These are phyloP conservation scores for Coecobrya sp. DNA, from an alignment of 2,888 invertebrate species.

Conservation along the genomic window DNA sequence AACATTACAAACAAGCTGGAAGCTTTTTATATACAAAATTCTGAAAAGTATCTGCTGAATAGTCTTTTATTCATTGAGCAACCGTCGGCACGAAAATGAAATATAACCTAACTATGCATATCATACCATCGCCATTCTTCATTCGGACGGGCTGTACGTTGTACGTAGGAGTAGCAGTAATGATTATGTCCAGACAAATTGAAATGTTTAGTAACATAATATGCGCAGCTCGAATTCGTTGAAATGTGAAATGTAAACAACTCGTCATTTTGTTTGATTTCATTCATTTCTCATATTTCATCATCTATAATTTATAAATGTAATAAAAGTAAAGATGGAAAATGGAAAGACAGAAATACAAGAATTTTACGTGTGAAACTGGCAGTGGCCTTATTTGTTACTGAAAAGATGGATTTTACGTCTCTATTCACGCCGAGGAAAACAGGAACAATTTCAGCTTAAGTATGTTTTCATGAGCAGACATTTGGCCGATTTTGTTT, in stretches of 20 bases:
- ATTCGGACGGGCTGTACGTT: not conserved
- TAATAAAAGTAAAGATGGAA: not conserved
- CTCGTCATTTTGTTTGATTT: not conserved
- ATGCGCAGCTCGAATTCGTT: slow-evolving; percentile 2
- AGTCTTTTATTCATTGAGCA: not conserved
- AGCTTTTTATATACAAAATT: not conserved
- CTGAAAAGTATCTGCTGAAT: not conserved
- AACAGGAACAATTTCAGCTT: too few species aligned
- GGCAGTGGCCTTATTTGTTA: too few species aligned
- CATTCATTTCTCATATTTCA: not conserved
- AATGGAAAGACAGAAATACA: not conserved
- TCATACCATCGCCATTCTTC: not conserved
- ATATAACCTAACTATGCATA: slow-evolving; percentile 19
- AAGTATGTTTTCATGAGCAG: not conserved
- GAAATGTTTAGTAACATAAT: not conserved
- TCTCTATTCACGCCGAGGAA: too few species aligned
- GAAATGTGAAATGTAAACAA: slow-evolving; percentile 36
- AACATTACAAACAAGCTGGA: not conserved
- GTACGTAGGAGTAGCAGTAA: not conserved
- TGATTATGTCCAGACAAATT: slow-evolving; percentile 42
- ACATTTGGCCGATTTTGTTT: not conserved
- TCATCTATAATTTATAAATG: not conserved
- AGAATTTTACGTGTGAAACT: not conserved
- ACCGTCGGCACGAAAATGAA: not conserved
- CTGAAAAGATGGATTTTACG: too few species aligned